Percentiles rank a stretch among this genome's conserved stretches.
phyloP scores from a whole-genome alignment of 2,797 vertebrate species.

The Rousettus madagascariensis region DNA sequence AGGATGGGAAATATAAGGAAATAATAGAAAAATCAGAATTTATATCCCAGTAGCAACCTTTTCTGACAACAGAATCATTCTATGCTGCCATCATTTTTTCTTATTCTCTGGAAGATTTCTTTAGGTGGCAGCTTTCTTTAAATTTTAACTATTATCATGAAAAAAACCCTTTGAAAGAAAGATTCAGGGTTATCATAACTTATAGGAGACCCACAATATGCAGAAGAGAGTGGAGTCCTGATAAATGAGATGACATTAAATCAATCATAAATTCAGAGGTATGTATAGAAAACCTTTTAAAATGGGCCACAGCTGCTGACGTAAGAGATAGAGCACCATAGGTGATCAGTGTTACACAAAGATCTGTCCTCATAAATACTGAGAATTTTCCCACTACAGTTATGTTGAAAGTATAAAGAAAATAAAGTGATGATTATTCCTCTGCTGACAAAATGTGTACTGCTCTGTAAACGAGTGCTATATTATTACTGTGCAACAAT shows the following conservation, averaged over 20 bases:
- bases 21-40: background rate
- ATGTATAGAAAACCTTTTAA: background rate
- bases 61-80: background rate
- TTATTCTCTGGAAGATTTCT: background rate
- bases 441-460: background rate
- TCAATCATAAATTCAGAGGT: conserved; percentile 15
- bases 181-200: background rate
- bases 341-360: background rate
- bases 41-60: background rate
- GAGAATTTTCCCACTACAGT: background rate
- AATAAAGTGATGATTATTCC: background rate
- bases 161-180: conserved; percentile 13
- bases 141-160: background rate
- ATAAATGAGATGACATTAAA: background rate
- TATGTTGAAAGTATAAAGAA: background rate
- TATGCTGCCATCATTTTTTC: background rate
- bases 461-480: background rate
- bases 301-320: background rate
- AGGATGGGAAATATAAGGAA: background rate
- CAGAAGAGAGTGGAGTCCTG: background rate
- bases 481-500: background rate
- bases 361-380: background rate
- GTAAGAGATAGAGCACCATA: background rate
- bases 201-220: background rate
- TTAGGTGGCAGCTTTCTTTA: background rate